A percentile compares a stretch with the other conserved stretches of the same genome.
phyloP scores from a whole-genome alignment of 2,888 invertebrate genomes.

The Anaspis maculata region DNA sequence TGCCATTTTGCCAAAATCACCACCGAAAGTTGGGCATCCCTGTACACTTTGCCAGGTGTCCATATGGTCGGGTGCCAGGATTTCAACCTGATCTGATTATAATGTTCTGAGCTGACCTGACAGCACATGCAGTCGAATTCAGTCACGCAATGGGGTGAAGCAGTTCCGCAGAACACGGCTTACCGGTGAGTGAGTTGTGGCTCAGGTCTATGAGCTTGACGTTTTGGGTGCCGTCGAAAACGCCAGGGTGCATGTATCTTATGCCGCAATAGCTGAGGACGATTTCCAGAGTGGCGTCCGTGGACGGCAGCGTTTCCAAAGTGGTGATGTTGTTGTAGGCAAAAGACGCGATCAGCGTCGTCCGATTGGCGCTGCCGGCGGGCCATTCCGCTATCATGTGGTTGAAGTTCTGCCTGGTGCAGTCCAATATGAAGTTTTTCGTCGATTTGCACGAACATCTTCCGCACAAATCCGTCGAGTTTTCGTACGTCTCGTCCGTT shows the following conservation, averaged over 20 bases:
- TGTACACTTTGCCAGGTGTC: too few species aligned
- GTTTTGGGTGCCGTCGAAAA: constrained; percentile 46
- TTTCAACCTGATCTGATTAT: too few species aligned
- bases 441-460: constrained; percentile 29
- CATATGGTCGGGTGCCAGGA: too few species aligned
- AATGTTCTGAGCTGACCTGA: too few species aligned
- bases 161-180: too few species aligned
- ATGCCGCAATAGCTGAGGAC: constrained; percentile 48
- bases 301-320: constrained; percentile 5
- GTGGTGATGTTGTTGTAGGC: constrained; percentile 48
- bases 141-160: too few species aligned
- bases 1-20: too few species aligned
- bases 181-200: constrained; percentile 50
- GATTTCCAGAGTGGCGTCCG: constrained; percentile 43
- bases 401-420: constrained; percentile 24
- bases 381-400: constrained; percentile 38
- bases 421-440: constrained; percentile 29
- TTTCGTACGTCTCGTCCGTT: too few species aligned
- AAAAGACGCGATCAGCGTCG: constrained; percentile 48
- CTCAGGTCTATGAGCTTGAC: constrained; percentile 51
- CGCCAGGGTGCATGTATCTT: constrained; percentile 44
- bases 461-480: constrained; percentile 21
- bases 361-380: constrained; percentile 18
- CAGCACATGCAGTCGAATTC: too few species aligned
- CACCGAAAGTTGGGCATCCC: too few species aligned